A percentile compares a stretch with the other conserved stretches of the same genome.
Evolutionary conservation across 2,888 invertebrate genomes (phyloP).

Genomic region (Cheilosia vulpina): DNA sequence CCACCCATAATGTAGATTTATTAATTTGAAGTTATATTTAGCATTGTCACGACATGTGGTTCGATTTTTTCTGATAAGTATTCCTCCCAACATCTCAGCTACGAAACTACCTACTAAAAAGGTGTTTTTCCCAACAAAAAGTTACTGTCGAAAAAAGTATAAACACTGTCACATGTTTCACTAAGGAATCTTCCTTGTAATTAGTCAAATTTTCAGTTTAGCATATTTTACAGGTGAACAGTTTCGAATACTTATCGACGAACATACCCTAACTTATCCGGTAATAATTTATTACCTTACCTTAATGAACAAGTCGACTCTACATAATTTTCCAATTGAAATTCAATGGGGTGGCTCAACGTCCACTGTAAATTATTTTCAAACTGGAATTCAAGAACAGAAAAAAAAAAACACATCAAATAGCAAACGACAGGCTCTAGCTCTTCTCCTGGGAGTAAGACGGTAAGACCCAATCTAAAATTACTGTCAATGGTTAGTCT

Average conservation of each 20-base stretch:
- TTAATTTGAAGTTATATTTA: no score
- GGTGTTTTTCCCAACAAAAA: no score
- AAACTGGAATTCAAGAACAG: conserved; percentile 43
- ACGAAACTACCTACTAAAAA: no score
- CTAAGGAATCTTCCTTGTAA: conserved; percentile 27
- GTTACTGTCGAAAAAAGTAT: background rate
- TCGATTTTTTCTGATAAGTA: no score
- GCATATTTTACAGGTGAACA: conserved; percentile 22
- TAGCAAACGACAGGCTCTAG: conserved; percentile 38
- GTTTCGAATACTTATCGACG: conserved; percentile 12
- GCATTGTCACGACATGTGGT: background rate
- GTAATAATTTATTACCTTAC: conserved; percentile 51
- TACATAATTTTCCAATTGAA: conserved; percentile 60
- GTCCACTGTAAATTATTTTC: conserved; percentile 63
- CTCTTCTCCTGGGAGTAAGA: conserved; percentile 31
- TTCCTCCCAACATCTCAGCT: no score
- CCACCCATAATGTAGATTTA: no score
- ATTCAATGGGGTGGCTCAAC: conserved; percentile 55
- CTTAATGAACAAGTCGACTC: conserved; percentile 44
- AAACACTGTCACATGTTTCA: background rate
- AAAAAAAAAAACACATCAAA: conserved; percentile 27
- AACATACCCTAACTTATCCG: conserved; percentile 7
- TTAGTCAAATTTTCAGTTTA: conserved; percentile 29
- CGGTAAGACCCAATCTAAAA: conserved; percentile 56
- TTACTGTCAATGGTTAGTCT: conserved; percentile 71